Base-by-base conservation (phyloP, 30 jellyfish, hydroid and myxozoan species). In the Aurelia sp. region DNA sequence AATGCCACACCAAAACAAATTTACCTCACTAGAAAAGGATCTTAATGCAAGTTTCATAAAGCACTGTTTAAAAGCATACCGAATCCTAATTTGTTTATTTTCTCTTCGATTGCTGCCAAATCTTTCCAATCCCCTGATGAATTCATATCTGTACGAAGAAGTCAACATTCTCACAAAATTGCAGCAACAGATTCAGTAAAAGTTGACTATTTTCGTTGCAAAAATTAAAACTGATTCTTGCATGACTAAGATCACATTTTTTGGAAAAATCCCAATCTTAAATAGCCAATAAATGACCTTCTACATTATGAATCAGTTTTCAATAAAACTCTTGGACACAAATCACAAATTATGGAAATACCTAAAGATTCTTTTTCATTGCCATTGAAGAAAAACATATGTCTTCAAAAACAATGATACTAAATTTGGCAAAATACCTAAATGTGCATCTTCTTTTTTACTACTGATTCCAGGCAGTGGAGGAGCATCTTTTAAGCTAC, bases 111-210 rank as follows among this genome's bases (percentile, higher is more conserved):
- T 15, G 96, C 96, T 57, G 96, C 92, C 41, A 93, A 70, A 64
- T 93, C 98, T 52, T 75, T 76, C 98, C 98, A 93, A 73, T 93
- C 97, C 15, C 97, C 90, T 66, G 90, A 96, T 33, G 98, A 93
- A 22, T 69, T 78, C 63, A 80, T n/a, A 73, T 76, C 98, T 91
- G 71, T 11, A 74, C 35, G 53, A 4, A 76, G 51, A 60, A 18
- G 7, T 44, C 52, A 17, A 52, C 20, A 81, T 37, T 22, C 47
- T 17, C 52, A 11, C 60, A 15, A 69, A 27, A 15, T 23, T 0
- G 10, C 22, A 65, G 8, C 57, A 17, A 59, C 13, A 17, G 23
- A 59, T 17, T 17, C 0, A 17, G 27, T 59, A 17, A 17, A 20
- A 59, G 33, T 0, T 59, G 68, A 59, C 20, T 1, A 59, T 17